A percentile compares a stretch with the other conserved stretches of the same genome.
Conservation (phyloP, 2,113 vertebrate genomes). For the Emydura subglobosa region DNA sequence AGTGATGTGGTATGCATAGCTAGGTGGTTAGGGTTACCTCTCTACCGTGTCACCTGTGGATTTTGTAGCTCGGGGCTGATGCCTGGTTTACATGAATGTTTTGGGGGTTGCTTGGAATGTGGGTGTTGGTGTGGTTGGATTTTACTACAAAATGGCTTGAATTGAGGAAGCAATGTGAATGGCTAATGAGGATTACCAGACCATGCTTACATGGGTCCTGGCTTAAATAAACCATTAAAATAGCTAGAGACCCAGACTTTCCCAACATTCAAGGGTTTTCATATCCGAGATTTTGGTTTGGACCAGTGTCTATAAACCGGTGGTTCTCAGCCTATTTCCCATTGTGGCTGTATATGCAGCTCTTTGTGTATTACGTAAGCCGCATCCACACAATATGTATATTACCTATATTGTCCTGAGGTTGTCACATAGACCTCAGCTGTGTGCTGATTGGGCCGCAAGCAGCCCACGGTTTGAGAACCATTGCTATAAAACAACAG, state of each 20-base stretch:
- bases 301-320: background rate
- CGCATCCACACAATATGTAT: no score
- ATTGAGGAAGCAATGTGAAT: background rate
- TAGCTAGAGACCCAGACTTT: background rate
- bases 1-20: background rate
- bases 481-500: background rate
- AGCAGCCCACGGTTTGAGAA: no score
- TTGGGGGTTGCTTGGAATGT: background rate
- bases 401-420: no score
- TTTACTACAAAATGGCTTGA: background rate
- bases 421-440: no score
- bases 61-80: background rate
- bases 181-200: background rate
- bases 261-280: background rate
- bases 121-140: background rate
- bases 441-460: no score
- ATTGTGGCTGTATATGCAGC: no score
- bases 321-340: no score
- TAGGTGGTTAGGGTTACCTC: background rate
- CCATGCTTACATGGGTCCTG: accelerated
- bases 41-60: background rate
- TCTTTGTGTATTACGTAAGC: no score
- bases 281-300: background rate
- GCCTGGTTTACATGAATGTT: background rate
- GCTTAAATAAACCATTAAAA: background rate